Evolutionary conservation across 1,140 invertebrate species (phyloP).

Genomic region (Drosophila mojavensis): DNA sequence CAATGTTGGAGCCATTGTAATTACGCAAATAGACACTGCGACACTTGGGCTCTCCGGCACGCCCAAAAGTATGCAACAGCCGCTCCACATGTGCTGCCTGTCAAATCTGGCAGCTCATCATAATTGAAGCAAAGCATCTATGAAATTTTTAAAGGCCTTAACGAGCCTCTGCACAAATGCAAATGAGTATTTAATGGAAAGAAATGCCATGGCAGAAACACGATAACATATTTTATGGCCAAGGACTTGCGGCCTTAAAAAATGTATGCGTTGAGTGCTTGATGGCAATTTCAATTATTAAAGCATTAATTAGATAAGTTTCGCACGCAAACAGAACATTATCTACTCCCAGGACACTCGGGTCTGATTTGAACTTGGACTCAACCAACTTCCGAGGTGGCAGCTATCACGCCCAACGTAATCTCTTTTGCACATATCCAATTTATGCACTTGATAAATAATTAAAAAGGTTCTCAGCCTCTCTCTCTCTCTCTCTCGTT

Average conservation of each 20-base stretch:
- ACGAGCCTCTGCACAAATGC: conserved; percentile 51
- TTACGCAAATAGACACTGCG: conserved; percentile 32
- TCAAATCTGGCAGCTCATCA: conserved; percentile 44
- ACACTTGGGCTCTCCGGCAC: conserved; percentile 29
- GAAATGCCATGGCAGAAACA: conserved; percentile 13
- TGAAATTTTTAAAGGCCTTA: conserved; percentile 38
- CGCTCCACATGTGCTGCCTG: conserved; percentile 30
- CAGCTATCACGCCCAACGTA: conserved; percentile 22
- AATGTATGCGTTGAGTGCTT: conserved; percentile 13
- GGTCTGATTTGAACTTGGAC: conserved; percentile 23
- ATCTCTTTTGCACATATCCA: conserved; percentile 26
- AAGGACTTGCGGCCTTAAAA: neutral
- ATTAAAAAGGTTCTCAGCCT: conserved; percentile 17
- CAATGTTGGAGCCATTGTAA: conserved; percentile 33
- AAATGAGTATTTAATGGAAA: conserved; percentile 58
- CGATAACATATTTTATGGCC: neutral
- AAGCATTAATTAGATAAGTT: conserved; percentile 69
- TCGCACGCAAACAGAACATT: conserved; percentile 27
- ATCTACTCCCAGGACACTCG: conserved; percentile 38
- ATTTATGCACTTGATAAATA: conserved; percentile 26
- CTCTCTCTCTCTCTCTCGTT: too few species aligned
- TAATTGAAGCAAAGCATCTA: conserved; percentile 49
- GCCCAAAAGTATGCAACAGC: conserved; percentile 20
- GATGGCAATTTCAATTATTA: conserved; percentile 61
- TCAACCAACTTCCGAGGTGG: neutral